Base-by-base conservation (phyloP, 2,797 vertebrate genomes). In the Falco concolor region DNA sequence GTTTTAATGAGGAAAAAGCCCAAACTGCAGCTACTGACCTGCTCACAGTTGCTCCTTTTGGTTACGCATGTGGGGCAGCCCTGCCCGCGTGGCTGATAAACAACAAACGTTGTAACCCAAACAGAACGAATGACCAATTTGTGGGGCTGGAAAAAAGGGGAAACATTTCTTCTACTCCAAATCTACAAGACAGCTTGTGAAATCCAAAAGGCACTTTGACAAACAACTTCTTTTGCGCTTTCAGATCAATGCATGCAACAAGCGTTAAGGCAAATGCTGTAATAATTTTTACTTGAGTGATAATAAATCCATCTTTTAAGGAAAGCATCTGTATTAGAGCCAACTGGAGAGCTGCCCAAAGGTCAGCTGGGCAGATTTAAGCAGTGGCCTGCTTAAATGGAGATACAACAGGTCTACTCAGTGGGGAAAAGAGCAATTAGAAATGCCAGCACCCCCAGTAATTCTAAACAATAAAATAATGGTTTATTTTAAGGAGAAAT, bases 251-350 rank as follows among this genome's bases (percentile, higher is more conserved):
- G 57, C 65, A 28, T 16, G 36, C 61, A 80, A 80, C 54, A 50
- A 90, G 65, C 52, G 5, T 8, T 5, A 60, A 86, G 44, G 73
- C 14, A 87, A 96, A 95, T 8, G 36, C 25, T 56, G 42, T 54
- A 83, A 88, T 93, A 59, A 83, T 84, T 96, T 86, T 87, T 49
- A 67, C 69, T 79, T 50, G 73, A 94, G 70, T 53, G 63, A 90
- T 84, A 95, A 76, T 93, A 96, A 96, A 96, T 96, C 82, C 60
- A 84, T 84, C 67, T 93, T 87, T 72, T 68, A 84, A 70, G 80
- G 87, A 63, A 95, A 73, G 64, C n/a, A 42, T 69, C 85, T 63
- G 76, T 42, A 65, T 75, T 54, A 44, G 64, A 78, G 56, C 72
- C 84, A 94, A 90, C 80, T 72, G 88, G 84, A 90, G 93, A 87